Base-by-base conservation (phyloP, 2,888 invertebrate genomes). In the Nemotelus nigrinus region DNA sequence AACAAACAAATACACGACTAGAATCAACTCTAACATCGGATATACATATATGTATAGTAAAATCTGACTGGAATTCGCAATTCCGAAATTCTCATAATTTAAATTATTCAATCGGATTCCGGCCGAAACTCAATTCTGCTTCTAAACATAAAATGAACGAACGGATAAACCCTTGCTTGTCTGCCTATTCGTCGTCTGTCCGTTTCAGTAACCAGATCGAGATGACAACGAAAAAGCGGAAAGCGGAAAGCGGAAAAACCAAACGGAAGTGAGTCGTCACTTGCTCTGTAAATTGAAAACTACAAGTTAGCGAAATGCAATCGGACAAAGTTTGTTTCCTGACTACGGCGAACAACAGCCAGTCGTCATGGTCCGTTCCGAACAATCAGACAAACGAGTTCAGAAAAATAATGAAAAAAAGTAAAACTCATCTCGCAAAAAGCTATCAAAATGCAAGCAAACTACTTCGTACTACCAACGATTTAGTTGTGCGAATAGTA, bases 101-200 rank as follows among this genome's bases (percentile, higher is more conserved):
- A 63, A 74, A 74, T 74, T 74, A 74, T 74, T 74, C 60, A 74
- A 74, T 74, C 48, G 74, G 41, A 74, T 74, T 74, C 74, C 60
- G 41, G 41, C 74, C 74, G 74, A 60, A 74, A 74, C 63, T 63
- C 47, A 48, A 63, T 74, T 74, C 60, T 74, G 63, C 60, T 74
- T 72, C 58, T 5, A 55, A 43, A 72, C 45, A 55, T 41, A 55
- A 70, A 41, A 39, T 55, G 53, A 44, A 44, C 55, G 53, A 70
- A 70, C 8, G 70, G 53, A 55, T 43, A 8, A 48, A 10, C 2
- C 3, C 67, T 67, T 25, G 47, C 47, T 67, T 48, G 57, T 10
- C 3, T 25, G 10, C n/a, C 57, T 4, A 25, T 25, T 25, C 25
- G 25, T 25, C 25, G 25, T 25, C 25, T 0, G 25, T 25, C 25